A percentile compares a stretch with the other conserved stretches of the same genome.
Conservation (phyloP, 2,888 invertebrate species). For the Atrina japonica region DNA sequence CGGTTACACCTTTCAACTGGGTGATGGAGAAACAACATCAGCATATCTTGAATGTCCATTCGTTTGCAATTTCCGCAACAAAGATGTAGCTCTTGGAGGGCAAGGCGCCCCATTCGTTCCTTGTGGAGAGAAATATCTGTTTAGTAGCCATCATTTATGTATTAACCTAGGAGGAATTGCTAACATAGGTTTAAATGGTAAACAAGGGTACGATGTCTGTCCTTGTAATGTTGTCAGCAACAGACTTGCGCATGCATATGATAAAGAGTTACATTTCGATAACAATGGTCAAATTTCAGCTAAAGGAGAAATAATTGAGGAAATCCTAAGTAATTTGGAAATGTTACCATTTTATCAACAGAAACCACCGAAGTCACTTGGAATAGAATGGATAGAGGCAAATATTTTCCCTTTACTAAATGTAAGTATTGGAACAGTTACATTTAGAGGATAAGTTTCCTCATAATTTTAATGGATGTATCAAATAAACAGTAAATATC, state of each 20-base stretch:
- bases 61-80: slow-evolving; percentile 74
- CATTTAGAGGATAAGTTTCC: no score
- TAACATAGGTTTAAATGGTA: slow-evolving; percentile 66
- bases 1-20: slow-evolving; percentile 74
- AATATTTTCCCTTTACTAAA: slow-evolving; percentile 71
- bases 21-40: slow-evolving; percentile 74
- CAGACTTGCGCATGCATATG: slow-evolving; percentile 56
- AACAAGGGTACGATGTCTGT: slow-evolving; percentile 70
- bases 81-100: slow-evolving; percentile 76
- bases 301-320: slow-evolving; percentile 58
- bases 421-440: no score
- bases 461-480: no score
- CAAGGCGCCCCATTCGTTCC: slow-evolving; percentile 78
- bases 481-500: no score
- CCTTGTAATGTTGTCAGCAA: slow-evolving; percentile 76
- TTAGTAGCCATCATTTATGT: slow-evolving; percentile 69
- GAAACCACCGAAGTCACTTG: slow-evolving; percentile 74
- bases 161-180: slow-evolving; percentile 78
- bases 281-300: slow-evolving; percentile 68
- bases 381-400: slow-evolving; percentile 70
- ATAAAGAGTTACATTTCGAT: slow-evolving; percentile 61
- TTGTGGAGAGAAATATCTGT: slow-evolving; percentile 72
- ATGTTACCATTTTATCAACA: slow-evolving; percentile 65
- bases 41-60: slow-evolving; percentile 65
- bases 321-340: slow-evolving; percentile 64